A percentile compares a stretch with the other conserved stretches of the same genome.
Evolutionary conservation across 1,140 invertebrate genomes (phyloP).

Genomic region (Ericerus pela): DNA sequence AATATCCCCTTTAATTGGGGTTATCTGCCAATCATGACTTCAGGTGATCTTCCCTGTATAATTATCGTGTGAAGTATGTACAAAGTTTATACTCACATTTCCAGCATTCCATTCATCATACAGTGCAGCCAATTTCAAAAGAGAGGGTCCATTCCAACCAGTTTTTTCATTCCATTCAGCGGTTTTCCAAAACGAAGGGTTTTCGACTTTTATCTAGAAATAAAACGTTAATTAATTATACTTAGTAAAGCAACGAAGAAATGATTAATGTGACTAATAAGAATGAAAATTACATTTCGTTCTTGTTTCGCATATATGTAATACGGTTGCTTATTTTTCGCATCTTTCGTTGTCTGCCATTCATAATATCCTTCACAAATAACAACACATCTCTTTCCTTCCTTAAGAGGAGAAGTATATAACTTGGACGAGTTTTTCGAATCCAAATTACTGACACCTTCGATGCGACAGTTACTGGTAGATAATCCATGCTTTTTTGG

Average conservation of each 20-base stretch:
- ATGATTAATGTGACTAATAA: not conserved
- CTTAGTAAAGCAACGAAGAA: not conserved
- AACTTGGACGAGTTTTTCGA: constrained; percentile 49
- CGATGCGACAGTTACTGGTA: constrained; percentile 69
- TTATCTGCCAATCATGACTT: too few relatives aligned
- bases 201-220: constrained; percentile 40
- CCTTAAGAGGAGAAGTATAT: constrained; percentile 44
- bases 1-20: too few relatives aligned
- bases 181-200: constrained; percentile 36
- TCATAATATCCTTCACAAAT: constrained; percentile 74
- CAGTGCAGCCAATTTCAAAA: constrained; percentile 60
- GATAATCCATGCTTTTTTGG: constrained; percentile 48
- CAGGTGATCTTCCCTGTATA: too few relatives aligned
- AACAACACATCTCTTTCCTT: constrained; percentile 58
- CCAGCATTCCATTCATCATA: constrained; percentile 48
- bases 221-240: constrained; percentile 28
- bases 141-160: constrained; percentile 44
- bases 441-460: too few relatives aligned
- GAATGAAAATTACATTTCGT: constrained; percentile 21
- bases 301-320: constrained; percentile 52
- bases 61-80: too few relatives aligned
- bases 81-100: too few relatives aligned
- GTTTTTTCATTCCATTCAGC: constrained; percentile 34
- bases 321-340: constrained; percentile 54
- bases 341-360: constrained; percentile 54